phyloP scores from a whole-genome alignment of 2,888 invertebrate species.

The Ischnura elegans region DNA sequence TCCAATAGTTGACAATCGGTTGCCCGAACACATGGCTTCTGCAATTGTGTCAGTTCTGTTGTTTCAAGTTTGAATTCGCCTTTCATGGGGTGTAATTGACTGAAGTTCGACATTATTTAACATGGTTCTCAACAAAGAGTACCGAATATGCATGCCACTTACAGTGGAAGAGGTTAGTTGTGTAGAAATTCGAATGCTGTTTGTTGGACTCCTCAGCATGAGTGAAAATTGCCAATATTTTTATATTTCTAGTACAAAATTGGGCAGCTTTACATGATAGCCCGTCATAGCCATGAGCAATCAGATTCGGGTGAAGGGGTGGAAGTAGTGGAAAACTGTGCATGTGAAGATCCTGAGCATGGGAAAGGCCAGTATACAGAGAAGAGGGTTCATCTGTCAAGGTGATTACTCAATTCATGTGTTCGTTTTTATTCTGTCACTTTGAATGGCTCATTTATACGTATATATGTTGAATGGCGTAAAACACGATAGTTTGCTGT shows the following conservation, averaged over 20 bases:
- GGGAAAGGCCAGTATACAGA: slow-evolving; percentile 94
- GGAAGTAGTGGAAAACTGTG: slow-evolving; percentile 91
- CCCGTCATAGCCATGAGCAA: slow-evolving; percentile 94
- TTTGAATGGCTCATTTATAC: not conserved
- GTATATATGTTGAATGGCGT: no score
- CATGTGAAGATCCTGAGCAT: slow-evolving; percentile 88
- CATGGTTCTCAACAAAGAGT: slow-evolving; percentile 94
- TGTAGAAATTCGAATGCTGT: slow-evolving; percentile 61
- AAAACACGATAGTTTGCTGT: no score
- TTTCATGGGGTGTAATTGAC: not conserved
- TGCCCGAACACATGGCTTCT: not conserved
- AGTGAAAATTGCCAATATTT: slow-evolving; percentile 68
- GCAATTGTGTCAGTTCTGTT: not conserved
- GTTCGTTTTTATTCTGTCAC: not conserved
- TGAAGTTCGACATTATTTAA: slow-evolving; percentile 70
- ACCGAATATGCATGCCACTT: slow-evolving; percentile 94
- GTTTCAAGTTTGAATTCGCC: not conserved
- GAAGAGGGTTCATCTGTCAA: slow-evolving; percentile 93
- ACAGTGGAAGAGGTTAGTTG: slow-evolving; percentile 91
- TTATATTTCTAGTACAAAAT: slow-evolving; percentile 87
- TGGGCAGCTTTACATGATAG: slow-evolving; percentile 97
- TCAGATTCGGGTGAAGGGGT: slow-evolving; percentile 94
- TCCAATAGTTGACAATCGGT: not conserved
- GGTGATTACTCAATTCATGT: slow-evolving; percentile 78
- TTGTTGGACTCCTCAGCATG: slow-evolving; percentile 65